These are phyloP conservation scores for Bos javanicus DNA, from an alignment of 2,113 vertebrate species.

Conservation along the genomic window DNA sequence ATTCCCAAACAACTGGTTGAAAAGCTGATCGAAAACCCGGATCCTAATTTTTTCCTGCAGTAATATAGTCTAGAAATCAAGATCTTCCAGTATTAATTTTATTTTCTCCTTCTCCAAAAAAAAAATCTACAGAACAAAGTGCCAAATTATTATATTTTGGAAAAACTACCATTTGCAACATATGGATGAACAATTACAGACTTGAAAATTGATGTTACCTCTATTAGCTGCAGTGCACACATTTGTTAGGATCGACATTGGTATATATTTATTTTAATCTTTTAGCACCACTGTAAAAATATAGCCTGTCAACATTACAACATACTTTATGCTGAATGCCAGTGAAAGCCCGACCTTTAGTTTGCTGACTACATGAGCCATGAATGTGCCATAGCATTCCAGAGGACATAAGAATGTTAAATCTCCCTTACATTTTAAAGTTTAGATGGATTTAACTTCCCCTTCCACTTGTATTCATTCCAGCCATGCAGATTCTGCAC, in stretches of 20 bases:
- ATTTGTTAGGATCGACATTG: slow-evolving; percentile 30
- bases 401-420: slow-evolving; percentile 74
- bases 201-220: slow-evolving; percentile 1
- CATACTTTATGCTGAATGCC: slow-evolving; percentile 72
- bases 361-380: slow-evolving; percentile 67
- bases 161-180: slow-evolving; percentile 47
- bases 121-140: neutral
- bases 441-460: slow-evolving; percentile 63
- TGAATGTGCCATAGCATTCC: slow-evolving; percentile 25
- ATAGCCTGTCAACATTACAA: slow-evolving; percentile 38
- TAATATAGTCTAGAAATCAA: slow-evolving; percentile 17
- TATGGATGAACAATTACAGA: slow-evolving; percentile 54
- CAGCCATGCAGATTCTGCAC: slow-evolving; percentile 60
- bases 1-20: neutral
- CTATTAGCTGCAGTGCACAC: neutral
- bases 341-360: slow-evolving; percentile 64
- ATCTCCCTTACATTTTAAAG: slow-evolving; percentile 58
- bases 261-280: slow-evolving; percentile 54
- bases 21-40: neutral
- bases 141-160: slow-evolving; percentile 54
- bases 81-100: slow-evolving; percentile 9
- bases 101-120: neutral
- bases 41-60: neutral
- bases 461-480: slow-evolving; percentile 69
- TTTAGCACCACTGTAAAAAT: neutral